Evolutionary conservation across 2,797 vertebrate genomes (phyloP).

Genomic region (Neoniphon sammara): DNA sequence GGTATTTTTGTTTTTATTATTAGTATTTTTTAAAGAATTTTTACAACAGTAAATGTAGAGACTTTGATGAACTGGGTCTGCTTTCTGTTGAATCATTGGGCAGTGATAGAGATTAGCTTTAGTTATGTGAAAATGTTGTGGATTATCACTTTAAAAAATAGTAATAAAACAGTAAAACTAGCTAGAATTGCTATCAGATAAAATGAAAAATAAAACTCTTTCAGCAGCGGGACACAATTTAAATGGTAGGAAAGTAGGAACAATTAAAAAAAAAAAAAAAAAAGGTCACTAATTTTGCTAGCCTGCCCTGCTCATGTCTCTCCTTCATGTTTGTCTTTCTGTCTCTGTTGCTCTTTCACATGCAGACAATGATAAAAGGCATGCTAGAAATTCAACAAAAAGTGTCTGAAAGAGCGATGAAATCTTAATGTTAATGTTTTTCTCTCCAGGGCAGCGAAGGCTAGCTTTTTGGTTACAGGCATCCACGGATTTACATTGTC

Average conservation of each 20-base stretch:
- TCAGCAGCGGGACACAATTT: not conserved
- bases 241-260: not conserved
- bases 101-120: no score
- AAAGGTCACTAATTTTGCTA: conserved; percentile 14
- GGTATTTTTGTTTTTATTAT: not conserved
- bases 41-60: no score
- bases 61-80: no score
- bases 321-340: conserved; percentile 18
- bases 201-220: not conserved
- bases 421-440: conserved; percentile 53
- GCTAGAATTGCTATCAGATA: not conserved
- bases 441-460: conserved; percentile 50
- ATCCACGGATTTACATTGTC: conserved; percentile 41
- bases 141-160: not conserved
- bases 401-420: conserved; percentile 63
- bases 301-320: conserved; percentile 38
- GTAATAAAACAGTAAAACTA: not conserved
- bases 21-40: no score
- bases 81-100: no score
- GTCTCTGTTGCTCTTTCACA: conserved; percentile 51
- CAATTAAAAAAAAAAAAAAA: conserved; percentile 30
- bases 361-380: conserved; percentile 50
- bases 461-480: conserved; percentile 53
- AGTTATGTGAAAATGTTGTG: no score
- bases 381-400: conserved; percentile 61